Percentiles rank a stretch among this genome's conserved stretches.
phyloP scores from a whole-genome alignment of 2,797 vertebrate genomes.

The Xenops minutus region DNA sequence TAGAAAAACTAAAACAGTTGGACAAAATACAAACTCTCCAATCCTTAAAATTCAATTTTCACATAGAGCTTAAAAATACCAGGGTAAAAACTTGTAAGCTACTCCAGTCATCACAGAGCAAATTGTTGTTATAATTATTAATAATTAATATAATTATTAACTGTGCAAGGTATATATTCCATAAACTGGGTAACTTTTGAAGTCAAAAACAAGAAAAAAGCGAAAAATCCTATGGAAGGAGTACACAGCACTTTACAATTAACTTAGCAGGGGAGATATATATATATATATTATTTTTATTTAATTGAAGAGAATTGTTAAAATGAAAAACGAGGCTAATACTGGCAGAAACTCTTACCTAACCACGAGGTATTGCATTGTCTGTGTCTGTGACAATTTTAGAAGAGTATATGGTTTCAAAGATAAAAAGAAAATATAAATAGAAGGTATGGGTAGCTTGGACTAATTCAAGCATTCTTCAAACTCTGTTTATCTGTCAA shows the following conservation, averaged over 20 bases:
- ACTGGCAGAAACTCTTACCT: neutral
- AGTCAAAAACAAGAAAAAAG: neutral
- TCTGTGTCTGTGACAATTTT: neutral
- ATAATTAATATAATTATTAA: too few relatives aligned
- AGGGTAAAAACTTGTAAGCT: neutral
- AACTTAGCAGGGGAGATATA: neutral
- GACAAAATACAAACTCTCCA: neutral
- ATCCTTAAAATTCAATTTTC: neutral
- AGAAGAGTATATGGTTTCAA: neutral
- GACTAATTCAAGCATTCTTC: neutral
- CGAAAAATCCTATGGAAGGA: neutral
- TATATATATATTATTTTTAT: neutral
- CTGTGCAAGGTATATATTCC: neutral
- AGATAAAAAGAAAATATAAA: neutral
- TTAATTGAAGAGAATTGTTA: neutral
- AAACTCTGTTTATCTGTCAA: neutral
- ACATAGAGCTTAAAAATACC: neutral
- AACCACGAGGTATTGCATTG: neutral
- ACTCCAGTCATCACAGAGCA: neutral
- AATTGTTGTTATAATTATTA: neutral
- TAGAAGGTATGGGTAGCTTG: neutral
- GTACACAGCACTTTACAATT: fast-evolving
- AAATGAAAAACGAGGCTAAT: neutral
- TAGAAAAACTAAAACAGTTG: neutral
- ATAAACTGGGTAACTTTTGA: neutral